These are phyloP conservation scores for Vanacampus margaritifer DNA, from an alignment of 2,113 vertebrate genomes.

Conservation along the genomic window DNA sequence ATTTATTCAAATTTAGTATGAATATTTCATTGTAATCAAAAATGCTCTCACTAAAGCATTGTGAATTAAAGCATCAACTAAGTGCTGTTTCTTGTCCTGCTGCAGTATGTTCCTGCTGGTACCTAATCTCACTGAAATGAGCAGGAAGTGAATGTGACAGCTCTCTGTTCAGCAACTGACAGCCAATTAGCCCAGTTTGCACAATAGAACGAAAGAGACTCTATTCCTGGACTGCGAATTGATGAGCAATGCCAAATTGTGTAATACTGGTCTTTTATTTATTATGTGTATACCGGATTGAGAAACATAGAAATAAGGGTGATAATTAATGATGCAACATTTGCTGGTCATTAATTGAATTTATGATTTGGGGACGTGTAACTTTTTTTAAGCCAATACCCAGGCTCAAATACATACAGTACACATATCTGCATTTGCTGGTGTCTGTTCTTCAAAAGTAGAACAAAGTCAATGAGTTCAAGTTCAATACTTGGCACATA, in stretches of 20 bases:
- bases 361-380: not conserved
- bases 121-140: slow-evolving; percentile 42
- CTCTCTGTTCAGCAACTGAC: slow-evolving; percentile 44
- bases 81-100: slow-evolving; percentile 14
- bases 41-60: slow-evolving; percentile 12
- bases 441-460: too few species aligned
- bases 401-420: not conserved
- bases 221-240: slow-evolving; percentile 40
- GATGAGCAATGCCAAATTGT: slow-evolving; percentile 32
- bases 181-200: slow-evolving; percentile 56
- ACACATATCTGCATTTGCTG: too few species aligned
- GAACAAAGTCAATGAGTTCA: too few species aligned
- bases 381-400: not conserved
- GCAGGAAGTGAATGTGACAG: slow-evolving; percentile 48
- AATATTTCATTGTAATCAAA: not conserved
- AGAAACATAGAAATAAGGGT: not conserved
- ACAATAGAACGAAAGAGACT: slow-evolving; percentile 40
- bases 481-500: too few species aligned
- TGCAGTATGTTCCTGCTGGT: slow-evolving; percentile 25
- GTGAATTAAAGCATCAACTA: slow-evolving; percentile 21
- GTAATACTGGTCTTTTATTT: slow-evolving; percentile 24
- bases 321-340: not conserved
- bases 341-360: not conserved
- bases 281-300: slow-evolving; percentile 10
- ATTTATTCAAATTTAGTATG: not conserved